These are phyloP conservation scores for Astatoreochromis straeleni DNA, from an alignment of 2,113 vertebrate species.

Conservation along the genomic window DNA sequence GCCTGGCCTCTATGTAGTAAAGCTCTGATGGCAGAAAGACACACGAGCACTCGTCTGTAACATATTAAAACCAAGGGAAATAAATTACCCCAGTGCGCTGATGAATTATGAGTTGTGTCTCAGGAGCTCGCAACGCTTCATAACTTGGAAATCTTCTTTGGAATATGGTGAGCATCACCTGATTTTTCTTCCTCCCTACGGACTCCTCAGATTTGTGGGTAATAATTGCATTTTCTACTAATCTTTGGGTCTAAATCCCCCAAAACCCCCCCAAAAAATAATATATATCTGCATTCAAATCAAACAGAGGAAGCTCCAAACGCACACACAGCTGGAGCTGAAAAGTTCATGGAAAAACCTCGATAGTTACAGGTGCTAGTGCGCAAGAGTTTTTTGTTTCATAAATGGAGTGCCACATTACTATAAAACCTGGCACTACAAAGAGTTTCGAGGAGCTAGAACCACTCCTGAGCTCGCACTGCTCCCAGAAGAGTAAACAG, in stretches of 20 bases:
- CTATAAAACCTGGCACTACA: not conserved
- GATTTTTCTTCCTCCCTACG: not conserved
- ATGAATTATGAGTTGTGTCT: slow-evolving; percentile 91
- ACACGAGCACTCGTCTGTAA: slow-evolving; percentile 91
- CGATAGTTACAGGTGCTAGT: not conserved
- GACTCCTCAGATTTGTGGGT: not conserved
- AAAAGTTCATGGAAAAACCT: not conserved
- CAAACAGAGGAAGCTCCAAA: not conserved
- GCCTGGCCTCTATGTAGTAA: slow-evolving; percentile 80
- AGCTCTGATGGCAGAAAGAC: slow-evolving; percentile 84
- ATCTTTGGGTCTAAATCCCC: not conserved
- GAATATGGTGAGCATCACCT: slow-evolving; percentile 10
- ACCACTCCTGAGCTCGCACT: not conserved
- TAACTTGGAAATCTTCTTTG: slow-evolving; percentile 42
- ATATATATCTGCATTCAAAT: not conserved
- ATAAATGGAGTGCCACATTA: not conserved
- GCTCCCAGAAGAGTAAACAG: not conserved
- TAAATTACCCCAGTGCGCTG: slow-evolving; percentile 84
- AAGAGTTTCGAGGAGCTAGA: not conserved
- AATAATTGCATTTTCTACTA: not conserved
- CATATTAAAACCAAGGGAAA: slow-evolving; percentile 98
- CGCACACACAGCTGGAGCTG: not conserved
- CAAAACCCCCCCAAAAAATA: not conserved
- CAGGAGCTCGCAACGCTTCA: slow-evolving; percentile 37
- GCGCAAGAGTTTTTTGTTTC: not conserved